Percentiles rank a stretch among this genome's conserved stretches.
These are phyloP conservation scores for Synergus laeviventris DNA, from an alignment of 2,888 invertebrate genomes.

Conservation along the genomic window DNA sequence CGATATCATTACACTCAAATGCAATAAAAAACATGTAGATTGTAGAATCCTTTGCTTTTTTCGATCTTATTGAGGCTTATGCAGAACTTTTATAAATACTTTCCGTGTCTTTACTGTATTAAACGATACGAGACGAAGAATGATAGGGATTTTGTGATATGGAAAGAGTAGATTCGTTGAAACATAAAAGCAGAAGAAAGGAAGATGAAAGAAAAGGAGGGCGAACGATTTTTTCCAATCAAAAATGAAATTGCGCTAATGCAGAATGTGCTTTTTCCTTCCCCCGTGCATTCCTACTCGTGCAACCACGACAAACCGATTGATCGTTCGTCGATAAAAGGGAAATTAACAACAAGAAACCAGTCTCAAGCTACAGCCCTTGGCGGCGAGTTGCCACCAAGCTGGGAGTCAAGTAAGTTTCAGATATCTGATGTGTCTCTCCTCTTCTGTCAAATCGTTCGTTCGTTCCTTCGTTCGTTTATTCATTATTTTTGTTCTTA, in stretches of 20 bases:
- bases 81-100: neutral
- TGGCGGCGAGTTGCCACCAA: slow-evolving; percentile 96
- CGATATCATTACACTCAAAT: neutral
- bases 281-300: slow-evolving; percentile 74
- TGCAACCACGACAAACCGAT: slow-evolving; percentile 71
- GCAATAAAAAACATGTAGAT: neutral
- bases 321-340: slow-evolving; percentile 71
- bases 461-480: slow-evolving; percentile 3
- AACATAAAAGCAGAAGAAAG: slow-evolving; percentile 16
- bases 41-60: neutral
- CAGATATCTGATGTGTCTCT: slow-evolving; percentile 69
- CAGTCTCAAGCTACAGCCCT: slow-evolving; percentile 89
- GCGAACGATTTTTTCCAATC: slow-evolving; percentile 49
- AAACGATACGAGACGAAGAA: neutral
- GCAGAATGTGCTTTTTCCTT: slow-evolving; percentile 75
- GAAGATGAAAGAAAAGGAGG: slow-evolving; percentile 49
- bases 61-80: neutral
- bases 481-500: neutral
- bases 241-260: slow-evolving; percentile 69
- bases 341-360: slow-evolving; percentile 82
- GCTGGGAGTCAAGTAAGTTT: slow-evolving; percentile 96
- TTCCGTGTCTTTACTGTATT: neutral
- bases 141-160: neutral
- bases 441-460: slow-evolving; percentile 7
- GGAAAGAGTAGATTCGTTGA: neutral